A percentile compares a stretch with the other conserved stretches of the same genome.
Conservation (phyloP, 37 sponge, comb jelly and placozoan genomes). For the Halisarca cf. caerulea region DNA sequence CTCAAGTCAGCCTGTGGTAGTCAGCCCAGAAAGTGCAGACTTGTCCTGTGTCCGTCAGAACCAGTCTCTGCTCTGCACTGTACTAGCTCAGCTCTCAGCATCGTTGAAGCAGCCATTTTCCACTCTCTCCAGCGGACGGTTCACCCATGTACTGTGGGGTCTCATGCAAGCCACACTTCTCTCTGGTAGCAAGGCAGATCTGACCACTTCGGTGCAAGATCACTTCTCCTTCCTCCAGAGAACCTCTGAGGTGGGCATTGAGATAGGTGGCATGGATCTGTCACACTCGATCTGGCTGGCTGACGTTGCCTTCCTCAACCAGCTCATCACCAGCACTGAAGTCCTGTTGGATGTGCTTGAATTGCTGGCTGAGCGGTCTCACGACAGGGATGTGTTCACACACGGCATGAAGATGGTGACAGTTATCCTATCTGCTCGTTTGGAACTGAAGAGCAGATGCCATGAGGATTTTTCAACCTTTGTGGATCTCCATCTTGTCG, state of each 20-base stretch:
- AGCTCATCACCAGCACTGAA: not conserved
- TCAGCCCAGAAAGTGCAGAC: too few species aligned
- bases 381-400: not conserved
- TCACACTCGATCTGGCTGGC: not conserved
- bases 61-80: not conserved
- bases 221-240: not conserved
- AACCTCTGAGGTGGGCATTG: not conserved
- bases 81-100: not conserved
- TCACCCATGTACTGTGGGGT: not conserved
- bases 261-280: not conserved
- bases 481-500: not conserved
- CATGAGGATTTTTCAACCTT: not conserved
- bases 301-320: not conserved
- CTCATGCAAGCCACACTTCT: not conserved
- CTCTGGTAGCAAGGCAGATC: not conserved
- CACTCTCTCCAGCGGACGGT: not conserved
- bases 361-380: not conserved
- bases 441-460: not conserved
- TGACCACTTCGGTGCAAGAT: not conserved
- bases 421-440: not conserved
- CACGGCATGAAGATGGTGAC: conserved; percentile 5
- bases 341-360: not conserved
- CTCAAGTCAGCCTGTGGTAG: too few species aligned
- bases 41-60: too few species aligned
- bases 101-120: not conserved